Conservation (phyloP, 1,140 invertebrate species). For the Trinorchestia longiramus region DNA sequence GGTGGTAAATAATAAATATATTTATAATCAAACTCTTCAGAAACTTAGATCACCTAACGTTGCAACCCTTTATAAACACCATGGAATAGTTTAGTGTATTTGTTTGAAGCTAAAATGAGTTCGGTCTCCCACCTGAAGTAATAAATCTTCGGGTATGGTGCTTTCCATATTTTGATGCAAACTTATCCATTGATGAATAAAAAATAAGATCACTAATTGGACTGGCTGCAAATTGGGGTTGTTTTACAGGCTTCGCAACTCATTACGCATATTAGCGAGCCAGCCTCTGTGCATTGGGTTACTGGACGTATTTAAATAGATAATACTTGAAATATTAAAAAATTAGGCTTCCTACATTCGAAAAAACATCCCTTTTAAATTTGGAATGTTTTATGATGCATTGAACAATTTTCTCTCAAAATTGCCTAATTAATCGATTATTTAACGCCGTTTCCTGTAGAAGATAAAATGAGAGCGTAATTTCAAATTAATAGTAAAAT, state of each 20-base stretch:
- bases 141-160: neutral
- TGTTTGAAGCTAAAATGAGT: neutral
- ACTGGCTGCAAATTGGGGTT: neutral
- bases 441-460: neutral
- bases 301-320: neutral
- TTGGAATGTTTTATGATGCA: neutral
- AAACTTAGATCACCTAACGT: no score
- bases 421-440: neutral
- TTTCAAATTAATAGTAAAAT: no score
- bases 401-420: neutral
- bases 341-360: neutral
- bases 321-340: neutral
- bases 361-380: neutral
- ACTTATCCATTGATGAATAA: neutral
- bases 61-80: no score
- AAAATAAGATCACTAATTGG: neutral
- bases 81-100: neutral
- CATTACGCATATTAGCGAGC: neutral
- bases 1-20: no score
- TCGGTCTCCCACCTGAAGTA: neutral
- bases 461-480: neutral
- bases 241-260: neutral
- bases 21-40: no score
- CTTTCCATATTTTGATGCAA: neutral
- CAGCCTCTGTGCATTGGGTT: neutral